These are phyloP conservation scores for Pipa parva DNA, from an alignment of 2,113 vertebrate species.

Conservation along the genomic window DNA sequence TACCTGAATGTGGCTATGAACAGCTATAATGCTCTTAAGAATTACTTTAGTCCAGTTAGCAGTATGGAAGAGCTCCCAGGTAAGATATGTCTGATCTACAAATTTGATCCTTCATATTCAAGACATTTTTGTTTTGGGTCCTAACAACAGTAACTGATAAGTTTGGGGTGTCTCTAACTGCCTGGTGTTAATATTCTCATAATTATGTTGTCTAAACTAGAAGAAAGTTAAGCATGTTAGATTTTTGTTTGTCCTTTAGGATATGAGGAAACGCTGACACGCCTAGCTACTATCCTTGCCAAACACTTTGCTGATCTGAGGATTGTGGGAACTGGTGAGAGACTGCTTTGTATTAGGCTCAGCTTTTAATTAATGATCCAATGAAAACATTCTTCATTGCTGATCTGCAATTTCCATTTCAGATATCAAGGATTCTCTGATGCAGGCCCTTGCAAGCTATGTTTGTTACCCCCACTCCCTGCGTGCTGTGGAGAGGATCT, in stretches of 20 bases:
- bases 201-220: too few relatives aligned
- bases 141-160: too few relatives aligned
- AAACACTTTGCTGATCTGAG: constrained; percentile 93
- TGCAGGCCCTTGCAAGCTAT: constrained; percentile 96
- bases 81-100: too few relatives aligned
- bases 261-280: constrained; percentile 88
- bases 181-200: too few relatives aligned
- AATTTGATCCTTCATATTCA: too few relatives aligned
- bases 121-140: too few relatives aligned
- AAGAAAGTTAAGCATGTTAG: too few relatives aligned
- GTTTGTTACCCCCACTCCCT: constrained; percentile 97
- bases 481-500: constrained; percentile 89
- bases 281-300: constrained; percentile 87
- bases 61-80: constrained; percentile 94
- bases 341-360: background rate
- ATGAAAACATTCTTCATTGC: background rate
- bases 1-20: constrained; percentile 97
- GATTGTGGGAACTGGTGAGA: constrained; percentile 91
- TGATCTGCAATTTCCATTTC: constrained; percentile 7
- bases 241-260: constrained; percentile 54
- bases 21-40: constrained; percentile 95
- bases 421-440: constrained; percentile 97
- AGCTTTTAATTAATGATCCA: background rate
- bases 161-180: too few relatives aligned
- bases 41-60: constrained; percentile 92